phyloP scores from a whole-genome alignment of 2,888 invertebrate species.

The Chelonus formosanus region DNA sequence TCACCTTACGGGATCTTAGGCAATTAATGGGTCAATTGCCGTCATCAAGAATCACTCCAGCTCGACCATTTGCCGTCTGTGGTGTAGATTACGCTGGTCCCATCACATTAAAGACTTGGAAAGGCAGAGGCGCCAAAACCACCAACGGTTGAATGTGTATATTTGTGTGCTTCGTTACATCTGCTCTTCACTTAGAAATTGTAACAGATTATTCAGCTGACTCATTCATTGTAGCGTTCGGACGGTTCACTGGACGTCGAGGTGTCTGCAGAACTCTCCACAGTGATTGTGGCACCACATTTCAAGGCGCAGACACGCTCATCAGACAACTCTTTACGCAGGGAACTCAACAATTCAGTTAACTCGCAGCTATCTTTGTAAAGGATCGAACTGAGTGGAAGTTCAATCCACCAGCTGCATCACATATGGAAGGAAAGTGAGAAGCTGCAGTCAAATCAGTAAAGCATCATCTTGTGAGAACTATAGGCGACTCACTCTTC shows the following conservation, averaged over 20 bases:
- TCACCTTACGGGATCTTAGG: constrained; percentile 29
- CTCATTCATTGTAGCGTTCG: constrained; percentile 26
- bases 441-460: no score
- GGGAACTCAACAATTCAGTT: no score
- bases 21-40: constrained; percentile 9
- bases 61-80: no score
- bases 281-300: constrained; percentile 37
- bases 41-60: no score
- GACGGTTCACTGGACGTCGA: constrained; percentile 4
- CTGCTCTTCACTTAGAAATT: constrained; percentile 38
- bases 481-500: no score
- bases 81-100: no score
- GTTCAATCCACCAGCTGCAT: no score
- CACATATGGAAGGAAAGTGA: no score
- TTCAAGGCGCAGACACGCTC: constrained; percentile 28
- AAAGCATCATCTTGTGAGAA: no score
- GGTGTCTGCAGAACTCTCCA: constrained; percentile 27
- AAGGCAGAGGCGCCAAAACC: no score
- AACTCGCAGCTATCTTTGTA: not conserved
- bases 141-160: constrained; percentile 40
- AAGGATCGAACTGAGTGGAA: constrained; percentile 16
- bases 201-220: constrained; percentile 18
- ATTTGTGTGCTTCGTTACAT: constrained; percentile 43
- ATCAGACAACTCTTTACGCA: constrained; percentile 8
- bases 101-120: no score